Conservation (phyloP, 2,113 vertebrate genomes). For the Condylura cristata region DNA sequence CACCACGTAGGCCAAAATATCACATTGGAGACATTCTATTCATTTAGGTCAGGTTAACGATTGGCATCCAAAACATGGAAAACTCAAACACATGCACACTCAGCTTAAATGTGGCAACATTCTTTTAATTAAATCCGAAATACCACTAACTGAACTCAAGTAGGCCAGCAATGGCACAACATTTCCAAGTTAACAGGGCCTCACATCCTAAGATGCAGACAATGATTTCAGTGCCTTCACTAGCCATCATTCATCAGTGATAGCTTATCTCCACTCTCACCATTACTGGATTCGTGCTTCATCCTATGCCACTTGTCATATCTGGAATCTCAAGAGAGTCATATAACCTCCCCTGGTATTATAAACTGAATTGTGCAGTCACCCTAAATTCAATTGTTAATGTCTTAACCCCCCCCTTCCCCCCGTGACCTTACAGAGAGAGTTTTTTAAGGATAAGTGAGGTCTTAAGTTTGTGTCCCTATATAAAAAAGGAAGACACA, state of each 20-base stretch:
- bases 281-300: neutral
- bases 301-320: too few species aligned
- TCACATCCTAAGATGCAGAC: neutral
- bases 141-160: neutral
- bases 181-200: neutral
- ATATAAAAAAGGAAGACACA: neutral
- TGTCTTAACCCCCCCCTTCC: neutral
- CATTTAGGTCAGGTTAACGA: slow-evolving; percentile 52
- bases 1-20: neutral
- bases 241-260: neutral
- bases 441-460: neutral
- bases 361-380: neutral
- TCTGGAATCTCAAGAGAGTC: neutral
- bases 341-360: neutral
- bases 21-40: slow-evolving; percentile 29
- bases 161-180: neutral
- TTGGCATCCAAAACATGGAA: neutral
- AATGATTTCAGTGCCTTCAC: neutral
- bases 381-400: neutral
- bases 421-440: too few species aligned
- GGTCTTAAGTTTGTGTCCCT: neutral
- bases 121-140: slow-evolving; percentile 4
- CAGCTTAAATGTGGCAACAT: neutral
- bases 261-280: neutral
- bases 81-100: neutral